Percentiles rank a stretch among this genome's conserved stretches.
These are phyloP conservation scores for Neodon shergylaensis DNA, from an alignment of 2,113 vertebrate species.

Conservation along the genomic window DNA sequence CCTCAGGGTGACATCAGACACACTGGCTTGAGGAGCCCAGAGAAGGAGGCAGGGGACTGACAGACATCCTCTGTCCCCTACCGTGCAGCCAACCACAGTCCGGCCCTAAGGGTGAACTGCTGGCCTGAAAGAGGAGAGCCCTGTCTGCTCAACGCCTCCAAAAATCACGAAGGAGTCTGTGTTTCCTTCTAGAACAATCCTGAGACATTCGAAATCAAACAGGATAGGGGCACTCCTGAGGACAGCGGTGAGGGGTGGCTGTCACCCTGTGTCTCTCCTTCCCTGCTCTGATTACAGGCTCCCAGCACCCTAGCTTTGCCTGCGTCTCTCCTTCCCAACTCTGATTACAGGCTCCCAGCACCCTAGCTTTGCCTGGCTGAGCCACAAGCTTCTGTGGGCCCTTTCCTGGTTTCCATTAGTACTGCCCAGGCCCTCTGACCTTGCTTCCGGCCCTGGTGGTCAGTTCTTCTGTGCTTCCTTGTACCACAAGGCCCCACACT, in stretches of 20 bases:
- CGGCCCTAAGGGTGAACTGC: constrained; percentile 73
- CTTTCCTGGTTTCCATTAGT: not conserved
- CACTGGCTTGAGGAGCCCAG: not conserved
- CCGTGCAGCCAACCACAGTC: not conserved
- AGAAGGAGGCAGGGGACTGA: not conserved
- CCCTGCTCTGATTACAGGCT: no score
- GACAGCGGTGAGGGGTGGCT: not conserved
- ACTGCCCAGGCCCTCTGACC: not conserved
- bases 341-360: not conserved
- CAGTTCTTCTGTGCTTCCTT: not conserved
- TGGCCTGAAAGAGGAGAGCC: constrained; percentile 72
- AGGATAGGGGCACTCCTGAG: constrained; percentile 25
- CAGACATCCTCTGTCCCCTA: not conserved
- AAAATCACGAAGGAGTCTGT: constrained; percentile 64
- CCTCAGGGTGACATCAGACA: not conserved
- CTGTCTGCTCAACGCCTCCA: constrained; percentile 78
- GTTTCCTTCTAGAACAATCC: constrained; percentile 80
- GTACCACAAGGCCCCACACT: not conserved
- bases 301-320: no score
- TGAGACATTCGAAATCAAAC: constrained; percentile 73
- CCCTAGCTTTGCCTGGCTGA: not conserved
- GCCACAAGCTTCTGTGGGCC: not conserved
- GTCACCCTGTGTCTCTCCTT: not conserved
- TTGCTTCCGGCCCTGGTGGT: not conserved
- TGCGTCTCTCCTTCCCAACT: no score